A percentile compares a stretch with the other conserved stretches of the same genome.
Evolutionary conservation across 1,140 invertebrate genomes (phyloP).

Genomic region (Trichonephila clavata): DNA sequence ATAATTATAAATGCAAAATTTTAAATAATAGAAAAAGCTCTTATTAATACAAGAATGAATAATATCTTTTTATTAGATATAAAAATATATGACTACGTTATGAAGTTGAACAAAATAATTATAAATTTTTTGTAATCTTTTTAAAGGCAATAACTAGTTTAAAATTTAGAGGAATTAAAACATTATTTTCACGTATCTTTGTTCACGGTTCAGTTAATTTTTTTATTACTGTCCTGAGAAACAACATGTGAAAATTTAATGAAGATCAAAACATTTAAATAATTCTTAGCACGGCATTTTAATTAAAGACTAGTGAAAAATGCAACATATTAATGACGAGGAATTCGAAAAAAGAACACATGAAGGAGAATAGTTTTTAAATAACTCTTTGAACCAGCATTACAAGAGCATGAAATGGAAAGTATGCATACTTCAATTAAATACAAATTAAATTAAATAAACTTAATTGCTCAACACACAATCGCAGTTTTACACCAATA

Average conservation of each 20-base stretch:
- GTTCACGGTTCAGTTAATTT: too few relatives aligned
- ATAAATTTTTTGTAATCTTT: too few relatives aligned
- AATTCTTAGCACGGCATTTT: background rate
- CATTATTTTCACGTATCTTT: too few relatives aligned
- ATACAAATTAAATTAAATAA: constrained; percentile 34
- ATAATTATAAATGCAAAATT: too few relatives aligned
- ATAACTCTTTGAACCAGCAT: background rate
- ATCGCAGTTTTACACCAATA: background rate
- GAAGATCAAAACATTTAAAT: background rate
- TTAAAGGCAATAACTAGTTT: too few relatives aligned
- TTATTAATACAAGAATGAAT: too few relatives aligned
- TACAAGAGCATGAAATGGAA: background rate
- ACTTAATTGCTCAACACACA: background rate
- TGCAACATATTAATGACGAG: background rate
- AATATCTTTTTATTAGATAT: too few relatives aligned
- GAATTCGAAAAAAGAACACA: background rate
- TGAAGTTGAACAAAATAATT: too few relatives aligned
- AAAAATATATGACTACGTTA: too few relatives aligned
- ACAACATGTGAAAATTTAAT: background rate
- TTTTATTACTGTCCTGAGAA: background rate
- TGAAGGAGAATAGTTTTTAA: background rate
- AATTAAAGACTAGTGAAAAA: background rate
- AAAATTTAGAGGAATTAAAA: too few relatives aligned
- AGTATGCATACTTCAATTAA: constrained; percentile 12
- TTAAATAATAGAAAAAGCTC: too few relatives aligned